Base-by-base conservation (phyloP, 2,888 invertebrate genomes). In the Epirrita christyi region DNA sequence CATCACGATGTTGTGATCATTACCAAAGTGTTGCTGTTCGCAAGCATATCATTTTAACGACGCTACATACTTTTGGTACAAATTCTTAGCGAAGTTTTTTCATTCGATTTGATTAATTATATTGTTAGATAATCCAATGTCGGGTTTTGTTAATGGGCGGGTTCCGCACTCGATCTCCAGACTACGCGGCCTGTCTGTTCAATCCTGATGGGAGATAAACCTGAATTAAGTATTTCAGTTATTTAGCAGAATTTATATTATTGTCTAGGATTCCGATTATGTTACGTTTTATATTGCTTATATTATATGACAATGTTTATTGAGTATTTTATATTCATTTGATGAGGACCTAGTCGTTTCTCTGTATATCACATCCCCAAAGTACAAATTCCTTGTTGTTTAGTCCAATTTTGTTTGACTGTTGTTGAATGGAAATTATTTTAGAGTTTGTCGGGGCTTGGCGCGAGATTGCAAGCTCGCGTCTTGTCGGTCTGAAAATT, bases 331-430 rank as follows among this genome's bases (percentile, higher is more conserved):
- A 88, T 88, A 88, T 89, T 92, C 88, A 90, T 91, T 92, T 87
- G 90, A 91, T 90, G 92, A 92, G 92, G 85, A 88, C 89, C 92
- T 92, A 92, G 92, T 92, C 92, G 92, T 85, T 88, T 92, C 92
- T 90, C 90, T 88, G 84, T 88, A 91, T 92, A 92, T 92, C 92
- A 92, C 92, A 91, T 88, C 83, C 92, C 91, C 92, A 92, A 92
- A 92, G 92, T 92, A 92, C 92, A 92, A 92, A 92, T 92, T 90
- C 88, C 92, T 92, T 92, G 92, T 92, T 92, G 92, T 92, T 92
- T 92, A 92, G 92, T 92, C 91, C 91, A 92, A 92, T 92, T 92
- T 91, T 92, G 88, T 91, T 92, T 92, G 82, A 88, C 85, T 91
- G 92, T 92, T 91, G 88, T 86, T 85, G 82, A 87, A 86, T 89